Conservation (phyloP, 2,797 vertebrate genomes). For the Adrianichthys oophorus region DNA sequence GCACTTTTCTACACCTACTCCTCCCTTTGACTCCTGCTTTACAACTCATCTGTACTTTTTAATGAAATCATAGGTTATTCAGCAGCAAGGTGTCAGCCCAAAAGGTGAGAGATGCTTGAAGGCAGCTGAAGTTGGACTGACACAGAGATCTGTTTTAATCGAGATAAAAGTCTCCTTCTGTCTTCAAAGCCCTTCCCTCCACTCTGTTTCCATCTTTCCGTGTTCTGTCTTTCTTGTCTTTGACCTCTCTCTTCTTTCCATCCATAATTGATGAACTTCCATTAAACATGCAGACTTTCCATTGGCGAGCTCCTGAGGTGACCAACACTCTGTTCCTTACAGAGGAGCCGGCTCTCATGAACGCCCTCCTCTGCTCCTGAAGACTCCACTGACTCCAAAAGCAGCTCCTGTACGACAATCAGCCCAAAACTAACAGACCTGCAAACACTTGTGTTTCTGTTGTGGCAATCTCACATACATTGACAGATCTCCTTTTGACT, state of each 20-base stretch:
- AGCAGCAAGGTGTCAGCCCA: too few species aligned
- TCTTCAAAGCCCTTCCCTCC: background rate
- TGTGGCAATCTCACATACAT: too few species aligned
- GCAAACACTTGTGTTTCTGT: too few species aligned
- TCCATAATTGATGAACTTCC: conserved; percentile 69
- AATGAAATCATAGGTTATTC: too few species aligned
- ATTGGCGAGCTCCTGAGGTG: conserved; percentile 54
- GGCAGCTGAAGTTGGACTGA: background rate
- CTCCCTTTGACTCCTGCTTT: conserved; percentile 18
- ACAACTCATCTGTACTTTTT: background rate
- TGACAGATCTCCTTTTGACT: too few species aligned
- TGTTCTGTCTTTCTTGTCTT: conserved; percentile 9
- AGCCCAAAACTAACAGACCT: too few species aligned
- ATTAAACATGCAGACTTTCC: conserved; percentile 83
- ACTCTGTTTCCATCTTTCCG: conserved; percentile 4
- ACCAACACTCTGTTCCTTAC: conserved; percentile 34
- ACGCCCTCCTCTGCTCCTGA: conserved; percentile 21
- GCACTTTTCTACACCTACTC: conserved; percentile 1
- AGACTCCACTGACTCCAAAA: conserved; percentile 7
- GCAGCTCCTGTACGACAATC: background rate
- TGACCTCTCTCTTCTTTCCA: conserved; percentile 31
- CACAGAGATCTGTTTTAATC: background rate
- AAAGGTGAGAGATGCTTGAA: background rate
- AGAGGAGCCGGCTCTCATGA: conserved; percentile 17
- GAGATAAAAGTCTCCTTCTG: background rate